These are phyloP conservation scores for Atta texana DNA, from an alignment of 1,140 invertebrate species.

Conservation along the genomic window DNA sequence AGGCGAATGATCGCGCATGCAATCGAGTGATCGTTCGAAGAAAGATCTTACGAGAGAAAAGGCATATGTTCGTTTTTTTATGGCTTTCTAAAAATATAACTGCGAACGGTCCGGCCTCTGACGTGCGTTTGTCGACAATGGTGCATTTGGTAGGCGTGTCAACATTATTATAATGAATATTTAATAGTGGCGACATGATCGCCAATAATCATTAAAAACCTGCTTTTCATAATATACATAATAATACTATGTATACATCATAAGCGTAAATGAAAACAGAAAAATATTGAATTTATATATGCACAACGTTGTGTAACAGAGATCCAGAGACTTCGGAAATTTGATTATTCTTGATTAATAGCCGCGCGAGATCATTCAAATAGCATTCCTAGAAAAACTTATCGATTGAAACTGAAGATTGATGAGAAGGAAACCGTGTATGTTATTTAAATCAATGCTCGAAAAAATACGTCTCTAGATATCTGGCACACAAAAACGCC, in stretches of 20 bases:
- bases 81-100: constrained; percentile 41
- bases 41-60: constrained; percentile 54
- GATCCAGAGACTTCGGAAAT: constrained; percentile 43
- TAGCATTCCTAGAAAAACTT: constrained; percentile 9
- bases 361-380: background rate
- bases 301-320: constrained; percentile 35
- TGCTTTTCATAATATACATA: constrained; percentile 28
- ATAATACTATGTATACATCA: constrained; percentile 4
- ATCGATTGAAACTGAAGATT: constrained; percentile 10
- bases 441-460: constrained; percentile 22
- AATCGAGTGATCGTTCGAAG: constrained; percentile 23
- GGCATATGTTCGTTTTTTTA: constrained; percentile 10
- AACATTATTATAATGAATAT: constrained; percentile 41
- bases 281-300: constrained; percentile 16
- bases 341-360: constrained; percentile 16
- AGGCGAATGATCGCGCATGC: background rate
- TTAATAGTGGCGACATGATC: constrained; percentile 16
- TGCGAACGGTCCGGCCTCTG: constrained; percentile 3
- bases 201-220: constrained; percentile 24
- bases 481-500: background rate
- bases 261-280: constrained; percentile 13
- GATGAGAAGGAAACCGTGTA: background rate
- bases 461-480: background rate
- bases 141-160: background rate
- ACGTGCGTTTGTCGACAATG: constrained; percentile 9